phyloP scores from a whole-genome alignment of 2,888 invertebrate species.

The Meteorus colon region DNA sequence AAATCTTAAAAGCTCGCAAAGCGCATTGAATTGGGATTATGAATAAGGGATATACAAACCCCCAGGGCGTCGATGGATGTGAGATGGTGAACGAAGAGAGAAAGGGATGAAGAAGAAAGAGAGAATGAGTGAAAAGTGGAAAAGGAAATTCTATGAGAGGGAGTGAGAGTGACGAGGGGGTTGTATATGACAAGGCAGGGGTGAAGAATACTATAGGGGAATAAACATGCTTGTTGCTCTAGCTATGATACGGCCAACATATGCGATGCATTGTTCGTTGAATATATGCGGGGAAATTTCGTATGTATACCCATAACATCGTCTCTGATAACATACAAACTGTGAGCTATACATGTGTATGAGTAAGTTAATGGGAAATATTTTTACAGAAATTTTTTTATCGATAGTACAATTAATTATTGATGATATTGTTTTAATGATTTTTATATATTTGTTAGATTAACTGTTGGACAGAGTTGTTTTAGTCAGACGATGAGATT shows the following conservation, averaged over 20 bases:
- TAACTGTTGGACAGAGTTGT: too few species aligned
- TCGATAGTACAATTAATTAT: too few species aligned
- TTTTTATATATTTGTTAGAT: too few species aligned
- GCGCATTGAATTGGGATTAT: constrained; percentile 69
- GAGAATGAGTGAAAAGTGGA: not conserved
- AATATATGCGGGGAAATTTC: constrained; percentile 19
- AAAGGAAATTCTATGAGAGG: not conserved
- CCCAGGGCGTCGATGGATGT: constrained; percentile 62
- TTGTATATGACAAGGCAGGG: constrained; percentile 33
- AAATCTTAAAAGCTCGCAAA: constrained; percentile 68
- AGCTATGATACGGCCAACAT: constrained; percentile 65
- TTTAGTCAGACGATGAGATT: too few species aligned
- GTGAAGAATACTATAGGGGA: constrained; percentile 54
- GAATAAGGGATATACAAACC: constrained; percentile 66
- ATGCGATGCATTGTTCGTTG: constrained; percentile 63
- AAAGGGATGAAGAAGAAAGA: constrained; percentile 28
- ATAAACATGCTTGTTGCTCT: constrained; percentile 66
- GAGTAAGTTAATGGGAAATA: not conserved
- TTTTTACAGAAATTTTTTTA: too few species aligned
- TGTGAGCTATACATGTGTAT: not conserved
- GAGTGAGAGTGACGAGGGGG: constrained; percentile 17
- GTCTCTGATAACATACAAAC: not conserved
- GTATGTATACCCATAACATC: constrained; percentile 41
- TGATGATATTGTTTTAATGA: too few species aligned
- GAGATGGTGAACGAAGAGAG: constrained; percentile 50